Conservation (phyloP, 2,113 vertebrate species). For the human (Homo sapiens) region GRCh38 chr5:177458501-177459000, state of each 20-base stretch:
- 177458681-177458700: slow-evolving; percentile 45
- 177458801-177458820: neutral
- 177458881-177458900: neutral
- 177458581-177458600: slow-evolving; percentile 39
- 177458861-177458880: neutral
- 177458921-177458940: neutral
- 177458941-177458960: neutral
- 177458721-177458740: neutral
- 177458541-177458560: slow-evolving; percentile 74
- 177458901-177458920: neutral
- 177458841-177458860: neutral
- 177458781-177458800: neutral
- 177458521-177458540: slow-evolving; percentile 32
- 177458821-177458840: neutral
- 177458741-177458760: neutral
- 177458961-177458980: neutral
- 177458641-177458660: slow-evolving; percentile 71
- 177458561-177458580: slow-evolving; percentile 82
- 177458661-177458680: slow-evolving; percentile 44
- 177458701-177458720: slow-evolving; percentile 59
- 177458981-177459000: neutral
- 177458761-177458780: neutral
- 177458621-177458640: slow-evolving; percentile 66
- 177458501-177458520: slow-evolving; percentile 5
- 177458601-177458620: slow-evolving; percentile 65